Evolutionary conservation across 35 echinoderm and acorn worm species (phyloP).

Genomic region (Anneissia japonica): DNA sequence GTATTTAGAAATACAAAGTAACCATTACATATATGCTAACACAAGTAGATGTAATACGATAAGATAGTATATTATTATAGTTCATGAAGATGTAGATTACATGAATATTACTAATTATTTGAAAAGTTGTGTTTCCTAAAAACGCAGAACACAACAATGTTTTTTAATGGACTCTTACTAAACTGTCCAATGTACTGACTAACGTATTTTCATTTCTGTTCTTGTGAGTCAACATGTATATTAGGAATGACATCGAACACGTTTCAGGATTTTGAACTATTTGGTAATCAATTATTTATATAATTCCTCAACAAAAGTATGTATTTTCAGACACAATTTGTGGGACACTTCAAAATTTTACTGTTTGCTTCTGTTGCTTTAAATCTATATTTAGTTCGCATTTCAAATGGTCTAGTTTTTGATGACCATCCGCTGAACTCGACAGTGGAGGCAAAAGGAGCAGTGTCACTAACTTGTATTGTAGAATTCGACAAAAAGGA

Average conservation of each 20-base stretch:
- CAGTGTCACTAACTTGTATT: neutral
- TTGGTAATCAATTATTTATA: too few species aligned
- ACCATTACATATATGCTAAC: neutral
- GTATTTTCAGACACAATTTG: too few species aligned
- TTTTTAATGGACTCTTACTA: too few species aligned
- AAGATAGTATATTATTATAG: neutral
- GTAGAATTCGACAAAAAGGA: neutral
- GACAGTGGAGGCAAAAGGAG: neutral
- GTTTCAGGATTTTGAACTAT: too few species aligned
- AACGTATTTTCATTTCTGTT: too few species aligned
- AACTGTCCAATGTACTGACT: too few species aligned
- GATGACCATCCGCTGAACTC: neutral
- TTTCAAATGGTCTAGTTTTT: neutral
- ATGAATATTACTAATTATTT: too few species aligned
- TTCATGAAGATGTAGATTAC: too few species aligned
- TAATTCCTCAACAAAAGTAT: neutral
- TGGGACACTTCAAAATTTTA: neutral
- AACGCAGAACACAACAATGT: too few species aligned
- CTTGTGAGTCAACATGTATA: too few species aligned
- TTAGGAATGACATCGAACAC: too few species aligned
- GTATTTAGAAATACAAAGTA: neutral
- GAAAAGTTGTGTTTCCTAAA: too few species aligned
- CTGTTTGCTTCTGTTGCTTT: neutral
- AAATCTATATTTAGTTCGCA: neutral
- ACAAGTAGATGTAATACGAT: neutral